A percentile compares a stretch with the other conserved stretches of the same genome.
phyloP scores from a whole-genome alignment of 2,797 vertebrate genomes.

The Schizopygopsis malacanthus region DNA sequence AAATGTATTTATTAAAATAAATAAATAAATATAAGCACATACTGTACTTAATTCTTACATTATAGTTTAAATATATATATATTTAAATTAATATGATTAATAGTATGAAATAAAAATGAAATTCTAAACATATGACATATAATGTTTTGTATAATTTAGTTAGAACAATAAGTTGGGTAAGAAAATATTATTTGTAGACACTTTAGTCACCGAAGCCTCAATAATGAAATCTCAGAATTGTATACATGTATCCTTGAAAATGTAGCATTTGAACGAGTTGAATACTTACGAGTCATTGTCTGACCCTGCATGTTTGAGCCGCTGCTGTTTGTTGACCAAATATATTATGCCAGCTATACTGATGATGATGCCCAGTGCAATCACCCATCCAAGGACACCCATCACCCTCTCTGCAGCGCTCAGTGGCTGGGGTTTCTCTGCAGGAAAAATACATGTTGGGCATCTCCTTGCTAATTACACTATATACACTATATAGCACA shows the following conservation, averaged over 20 bases:
- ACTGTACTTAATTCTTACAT: neutral
- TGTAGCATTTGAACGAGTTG: neutral
- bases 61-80: neutral
- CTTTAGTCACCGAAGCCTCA: neutral
- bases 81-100: neutral
- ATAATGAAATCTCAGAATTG: neutral
- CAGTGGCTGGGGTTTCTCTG: conserved; percentile 87
- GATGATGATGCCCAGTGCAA: conserved; percentile 81
- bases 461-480: conserved; percentile 28
- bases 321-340: conserved; percentile 80
- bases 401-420: conserved; percentile 79
- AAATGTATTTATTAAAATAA: no score
- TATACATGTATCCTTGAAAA: neutral
- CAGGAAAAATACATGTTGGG: conserved; percentile 43
- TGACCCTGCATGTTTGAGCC: conserved; percentile 64
- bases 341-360: conserved; percentile 80
- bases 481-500: neutral
- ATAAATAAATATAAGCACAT: neutral
- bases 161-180: neutral
- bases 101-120: neutral
- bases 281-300: conserved; percentile 80
- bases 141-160: neutral
- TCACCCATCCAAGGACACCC: conserved; percentile 81
- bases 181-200: neutral
- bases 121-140: neutral